phyloP scores from a whole-genome alignment of 2,113 vertebrate species.

The Xiphorhynchus elegans region DNA sequence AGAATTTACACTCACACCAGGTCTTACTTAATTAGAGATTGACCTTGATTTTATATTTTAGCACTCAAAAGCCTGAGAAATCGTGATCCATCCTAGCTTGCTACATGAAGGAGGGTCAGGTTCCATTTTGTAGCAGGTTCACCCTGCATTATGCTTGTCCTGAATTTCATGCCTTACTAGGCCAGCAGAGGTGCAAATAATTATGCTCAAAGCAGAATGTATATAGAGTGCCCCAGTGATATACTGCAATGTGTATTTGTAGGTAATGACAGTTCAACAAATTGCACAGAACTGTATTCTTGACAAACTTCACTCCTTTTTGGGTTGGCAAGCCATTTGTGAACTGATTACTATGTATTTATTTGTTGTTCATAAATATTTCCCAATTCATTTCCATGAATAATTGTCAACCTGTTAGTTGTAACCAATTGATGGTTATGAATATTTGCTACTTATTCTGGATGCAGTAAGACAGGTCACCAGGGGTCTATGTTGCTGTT shows the following conservation, averaged over 20 bases:
- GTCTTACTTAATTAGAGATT: background rate
- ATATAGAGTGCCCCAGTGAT: background rate
- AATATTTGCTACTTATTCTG: background rate
- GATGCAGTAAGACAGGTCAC: background rate
- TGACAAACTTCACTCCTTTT: background rate
- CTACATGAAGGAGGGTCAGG: background rate
- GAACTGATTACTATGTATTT: background rate
- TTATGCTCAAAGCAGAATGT: background rate
- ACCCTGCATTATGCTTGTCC: background rate
- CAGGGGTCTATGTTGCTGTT: background rate
- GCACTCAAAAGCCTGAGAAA: background rate
- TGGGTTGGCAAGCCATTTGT: background rate
- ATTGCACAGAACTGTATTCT: background rate
- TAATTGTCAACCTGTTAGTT: background rate
- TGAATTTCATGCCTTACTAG: background rate
- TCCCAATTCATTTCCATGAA: background rate
- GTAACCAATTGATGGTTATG: background rate
- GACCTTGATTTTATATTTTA: background rate
- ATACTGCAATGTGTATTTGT: background rate
- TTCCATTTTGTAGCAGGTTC: background rate
- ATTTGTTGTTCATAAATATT: constrained; percentile 1
- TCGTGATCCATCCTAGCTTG: background rate
- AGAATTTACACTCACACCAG: background rate
- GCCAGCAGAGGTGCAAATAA: background rate
- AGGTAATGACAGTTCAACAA: background rate